Evolutionary conservation across 2,797 vertebrate species (phyloP), one percentile per base, ranked within the genome.

Genomic region (Synaphobranchus kaupii): DNA sequence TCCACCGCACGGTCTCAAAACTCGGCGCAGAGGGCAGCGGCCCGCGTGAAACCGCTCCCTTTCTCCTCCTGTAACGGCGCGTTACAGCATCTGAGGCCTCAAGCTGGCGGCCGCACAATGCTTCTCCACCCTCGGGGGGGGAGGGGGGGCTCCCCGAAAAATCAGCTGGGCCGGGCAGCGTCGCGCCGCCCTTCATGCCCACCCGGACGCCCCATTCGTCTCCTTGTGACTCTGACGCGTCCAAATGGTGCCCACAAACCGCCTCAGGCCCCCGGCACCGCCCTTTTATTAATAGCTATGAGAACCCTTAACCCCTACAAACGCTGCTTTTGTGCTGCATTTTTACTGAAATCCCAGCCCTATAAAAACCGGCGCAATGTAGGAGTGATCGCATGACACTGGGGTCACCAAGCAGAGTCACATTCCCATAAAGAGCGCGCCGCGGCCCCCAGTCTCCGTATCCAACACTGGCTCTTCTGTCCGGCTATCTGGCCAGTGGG

Each of bases 221-320:
- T 20, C 12, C 73, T 15, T 20, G 2, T 44, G 13, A 76, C 31
- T 80, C 39, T 22, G 3, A 17, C 13, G 28, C 5, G 31, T 13
- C 10, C 9, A 76, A 15, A 13, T 13, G 13, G 28, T 76, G 1
- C 31, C 73, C 13, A 3, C 15, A 25, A 22, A 44, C 3, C 5
- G 34, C 80, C 34, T 20, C 20, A 13, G 22, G 28, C 15, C 50
- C 54, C 54, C 6, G n/a, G 15, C 48, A 5, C 81, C n/a, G 48
- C 81, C 15, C 54, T 39, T 58, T 17, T 34, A 44, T 60, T 58
- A 84, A 84, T 34, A 58, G 50, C 82, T 60, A 60, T 56, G 31
- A 84, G 83, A 60, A 84, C 78, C 83, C 54, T 54, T 84, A 39
- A 84, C 83, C 83, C 50, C 52, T 12, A 39, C 83, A 25, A 81